These are phyloP conservation scores for Thryonomys swinderianus DNA, from an alignment of 2,113 vertebrate species.

Conservation along the genomic window DNA sequence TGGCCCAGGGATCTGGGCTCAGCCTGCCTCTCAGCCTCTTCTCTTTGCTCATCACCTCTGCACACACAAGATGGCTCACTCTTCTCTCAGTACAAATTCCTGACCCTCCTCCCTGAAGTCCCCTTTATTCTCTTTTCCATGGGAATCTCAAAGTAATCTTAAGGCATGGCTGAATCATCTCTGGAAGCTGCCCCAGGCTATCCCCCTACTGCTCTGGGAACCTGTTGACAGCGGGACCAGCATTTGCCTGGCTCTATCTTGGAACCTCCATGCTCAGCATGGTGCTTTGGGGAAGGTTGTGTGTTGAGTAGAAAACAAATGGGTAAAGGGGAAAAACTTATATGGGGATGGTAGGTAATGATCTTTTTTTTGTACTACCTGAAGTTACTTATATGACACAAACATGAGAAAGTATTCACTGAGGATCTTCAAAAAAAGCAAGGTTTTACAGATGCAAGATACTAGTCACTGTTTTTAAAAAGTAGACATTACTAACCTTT, in stretches of 20 bases:
- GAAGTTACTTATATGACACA: background rate
- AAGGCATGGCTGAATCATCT: background rate
- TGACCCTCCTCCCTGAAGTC: background rate
- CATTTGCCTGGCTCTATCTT: background rate
- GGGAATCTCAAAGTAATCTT: background rate
- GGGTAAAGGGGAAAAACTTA: background rate
- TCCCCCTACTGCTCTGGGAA: background rate
- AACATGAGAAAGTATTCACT: background rate
- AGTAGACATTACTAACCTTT: slow-evolving; percentile 42
- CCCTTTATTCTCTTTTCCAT: background rate
- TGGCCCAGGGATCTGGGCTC: background rate
- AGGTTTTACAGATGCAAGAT: background rate
- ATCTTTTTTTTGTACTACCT: background rate
- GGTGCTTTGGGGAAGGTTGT: background rate
- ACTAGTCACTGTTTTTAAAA: slow-evolving; percentile 17
- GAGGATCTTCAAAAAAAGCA: slow-evolving; percentile 24
- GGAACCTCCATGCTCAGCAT: background rate
- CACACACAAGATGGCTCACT: background rate
- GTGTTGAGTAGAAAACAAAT: slow-evolving; percentile 24
- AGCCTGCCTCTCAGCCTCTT: background rate
- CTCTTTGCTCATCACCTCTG: background rate
- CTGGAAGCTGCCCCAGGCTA: background rate
- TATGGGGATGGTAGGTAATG: background rate
- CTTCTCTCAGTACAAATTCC: background rate
- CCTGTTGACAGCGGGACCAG: background rate